These are phyloP conservation scores for Sphaerophoria rueppellii DNA, from an alignment of 2,888 invertebrate species.

Conservation along the genomic window DNA sequence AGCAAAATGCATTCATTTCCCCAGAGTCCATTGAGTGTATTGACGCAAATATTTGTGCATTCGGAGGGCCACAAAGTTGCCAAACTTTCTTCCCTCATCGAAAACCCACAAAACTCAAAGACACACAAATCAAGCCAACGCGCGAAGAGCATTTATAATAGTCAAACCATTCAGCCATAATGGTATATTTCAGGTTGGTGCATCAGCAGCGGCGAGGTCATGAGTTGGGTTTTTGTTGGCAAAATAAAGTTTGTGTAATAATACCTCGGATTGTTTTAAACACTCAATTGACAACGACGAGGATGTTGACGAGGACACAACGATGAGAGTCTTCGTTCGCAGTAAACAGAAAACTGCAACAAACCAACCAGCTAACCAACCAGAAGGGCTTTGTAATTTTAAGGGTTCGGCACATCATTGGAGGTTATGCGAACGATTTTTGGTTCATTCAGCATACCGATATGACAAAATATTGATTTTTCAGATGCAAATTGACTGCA, in stretches of 20 bases:
- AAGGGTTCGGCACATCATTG: neutral
- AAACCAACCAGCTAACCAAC: neutral
- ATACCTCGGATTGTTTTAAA: slow-evolving; percentile 63
- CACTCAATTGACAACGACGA: slow-evolving; percentile 32
- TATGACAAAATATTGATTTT: slow-evolving; percentile 68
- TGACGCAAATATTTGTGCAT: slow-evolving; percentile 28
- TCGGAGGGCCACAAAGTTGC: slow-evolving; percentile 35
- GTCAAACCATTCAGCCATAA: neutral
- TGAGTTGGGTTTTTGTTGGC: neutral
- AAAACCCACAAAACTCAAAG: neutral
- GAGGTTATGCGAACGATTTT: slow-evolving; percentile 27
- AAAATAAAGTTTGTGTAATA: slow-evolving; percentile 58
- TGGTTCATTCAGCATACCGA: slow-evolving; percentile 13
- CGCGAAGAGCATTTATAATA: neutral
- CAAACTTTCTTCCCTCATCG: slow-evolving; percentile 1
- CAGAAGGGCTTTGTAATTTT: slow-evolving; percentile 31
- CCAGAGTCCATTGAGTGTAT: slow-evolving; percentile 6
- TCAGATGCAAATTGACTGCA: slow-evolving; percentile 5
- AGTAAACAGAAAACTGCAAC: slow-evolving; percentile 10
- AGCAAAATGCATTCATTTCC: slow-evolving; percentile 24
- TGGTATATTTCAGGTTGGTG: neutral
- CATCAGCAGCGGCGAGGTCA: neutral
- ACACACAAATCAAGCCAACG: slow-evolving; percentile 38
- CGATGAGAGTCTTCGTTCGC: neutral
- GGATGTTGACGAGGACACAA: no score